A percentile compares a stretch with the other conserved stretches of the same genome.
These are phyloP conservation scores for Macropis europaea DNA, from an alignment of 2,888 invertebrate genomes.

Conservation along the genomic window DNA sequence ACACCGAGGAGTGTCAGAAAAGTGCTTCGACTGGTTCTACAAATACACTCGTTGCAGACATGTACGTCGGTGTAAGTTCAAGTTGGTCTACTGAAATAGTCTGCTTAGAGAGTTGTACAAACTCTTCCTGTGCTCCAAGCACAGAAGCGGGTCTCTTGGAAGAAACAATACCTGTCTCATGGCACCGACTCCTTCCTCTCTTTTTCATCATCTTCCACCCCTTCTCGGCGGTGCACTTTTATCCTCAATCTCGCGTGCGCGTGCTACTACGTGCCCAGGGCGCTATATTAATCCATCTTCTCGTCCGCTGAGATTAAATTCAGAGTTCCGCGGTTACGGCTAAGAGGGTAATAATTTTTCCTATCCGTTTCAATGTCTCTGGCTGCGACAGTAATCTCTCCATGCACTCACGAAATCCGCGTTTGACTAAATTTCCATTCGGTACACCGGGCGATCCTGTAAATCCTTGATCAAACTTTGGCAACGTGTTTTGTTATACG, in stretches of 20 bases:
- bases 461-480: too few relatives aligned
- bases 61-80: too few relatives aligned
- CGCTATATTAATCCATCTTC: conserved; percentile 31
- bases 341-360: conserved; percentile 13
- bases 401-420: too few relatives aligned
- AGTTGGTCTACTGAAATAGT: conserved; percentile 16
- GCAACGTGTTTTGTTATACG: too few relatives aligned
- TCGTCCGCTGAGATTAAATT: conserved; percentile 35
- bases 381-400: neutral
- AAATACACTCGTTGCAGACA: too few relatives aligned
- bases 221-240: conserved; percentile 20
- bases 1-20: conserved; percentile 3
- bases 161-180: conserved; percentile 43
- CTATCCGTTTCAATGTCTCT: neutral
- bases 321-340: neutral
- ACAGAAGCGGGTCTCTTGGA: conserved; percentile 30
- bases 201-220: conserved; percentile 6
- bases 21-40: neutral
- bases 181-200: neutral
- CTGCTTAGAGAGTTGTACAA: conserved; percentile 53
- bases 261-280: conserved; percentile 13
- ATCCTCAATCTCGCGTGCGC: conserved; percentile 40
- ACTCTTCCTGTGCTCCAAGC: conserved; percentile 18
- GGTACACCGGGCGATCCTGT: too few relatives aligned
- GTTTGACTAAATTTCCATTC: too few relatives aligned